Conservation (phyloP, 1,140 invertebrate genomes). For the Oncopodura yosiiana region DNA sequence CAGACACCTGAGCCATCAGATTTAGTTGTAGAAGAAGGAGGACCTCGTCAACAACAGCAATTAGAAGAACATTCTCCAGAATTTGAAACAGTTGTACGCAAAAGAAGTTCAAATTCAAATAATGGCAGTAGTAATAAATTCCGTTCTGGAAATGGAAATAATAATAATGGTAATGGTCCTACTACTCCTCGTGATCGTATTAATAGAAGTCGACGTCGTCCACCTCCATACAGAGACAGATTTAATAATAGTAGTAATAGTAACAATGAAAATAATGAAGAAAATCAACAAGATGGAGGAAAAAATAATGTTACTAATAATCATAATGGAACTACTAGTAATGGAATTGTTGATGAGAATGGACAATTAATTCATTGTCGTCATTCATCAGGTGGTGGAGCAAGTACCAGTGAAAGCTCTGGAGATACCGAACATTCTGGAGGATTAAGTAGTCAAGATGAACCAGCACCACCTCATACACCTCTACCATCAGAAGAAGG, state of each 20-base stretch:
- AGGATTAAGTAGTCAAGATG: slow-evolving; percentile 2
- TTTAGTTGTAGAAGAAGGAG: not conserved
- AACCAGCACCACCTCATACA: not conserved
- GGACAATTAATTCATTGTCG: not conserved
- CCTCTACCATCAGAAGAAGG: slow-evolving; percentile 3
- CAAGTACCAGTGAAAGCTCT: not conserved
- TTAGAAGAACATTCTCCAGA: not conserved
- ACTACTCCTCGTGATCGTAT: not conserved
- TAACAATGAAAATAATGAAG: not conserved
- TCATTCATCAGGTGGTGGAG: too few species aligned
- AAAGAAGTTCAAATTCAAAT: slow-evolving; percentile 13
- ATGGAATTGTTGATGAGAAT: not conserved
- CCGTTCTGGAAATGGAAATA: not conserved
- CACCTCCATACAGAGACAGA: not conserved
- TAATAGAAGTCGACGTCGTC: not conserved
- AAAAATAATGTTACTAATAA: not conserved
- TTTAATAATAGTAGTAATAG: not conserved
- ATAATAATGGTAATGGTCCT: not conserved
- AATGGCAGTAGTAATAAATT: slow-evolving; percentile 20
- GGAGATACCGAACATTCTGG: not conserved
- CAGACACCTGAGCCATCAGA: not conserved
- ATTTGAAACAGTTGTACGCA: slow-evolving; percentile 21
- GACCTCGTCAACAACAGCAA: not conserved
- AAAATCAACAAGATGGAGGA: not conserved
- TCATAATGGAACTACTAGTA: not conserved